phyloP scores from a whole-genome alignment of 2,797 vertebrate species.

The Hippocampus kuda region DNA sequence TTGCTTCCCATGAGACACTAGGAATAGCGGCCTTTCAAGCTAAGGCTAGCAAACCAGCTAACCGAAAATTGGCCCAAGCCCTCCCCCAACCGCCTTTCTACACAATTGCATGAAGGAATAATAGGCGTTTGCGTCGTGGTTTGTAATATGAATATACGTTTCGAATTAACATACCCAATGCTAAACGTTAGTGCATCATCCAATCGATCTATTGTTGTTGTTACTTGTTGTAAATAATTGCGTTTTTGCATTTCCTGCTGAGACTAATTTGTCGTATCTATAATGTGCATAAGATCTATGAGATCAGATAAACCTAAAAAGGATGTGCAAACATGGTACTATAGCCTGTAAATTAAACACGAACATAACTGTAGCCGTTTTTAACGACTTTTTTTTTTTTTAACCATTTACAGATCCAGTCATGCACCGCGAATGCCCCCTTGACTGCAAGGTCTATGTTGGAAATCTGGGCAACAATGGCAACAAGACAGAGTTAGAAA shows the following conservation, averaged over 20 bases:
- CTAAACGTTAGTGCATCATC: not conserved
- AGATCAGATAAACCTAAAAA: not conserved
- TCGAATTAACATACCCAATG: not conserved
- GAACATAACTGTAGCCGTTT: not conserved
- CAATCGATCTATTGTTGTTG: not conserved
- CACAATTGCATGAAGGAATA: no score
- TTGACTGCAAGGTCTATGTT: conserved; percentile 97
- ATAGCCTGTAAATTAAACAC: not conserved
- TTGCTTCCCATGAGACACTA: not conserved
- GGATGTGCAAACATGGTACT: no score
- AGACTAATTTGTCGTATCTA: not conserved
- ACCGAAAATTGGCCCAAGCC: not conserved
- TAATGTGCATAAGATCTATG: not conserved
- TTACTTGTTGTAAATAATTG: not conserved
- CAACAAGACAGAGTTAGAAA: conserved; percentile 92
- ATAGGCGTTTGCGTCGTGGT: not conserved
- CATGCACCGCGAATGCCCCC: conserved; percentile 88
- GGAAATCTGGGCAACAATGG: conserved; percentile 97
- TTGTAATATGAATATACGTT: not conserved
- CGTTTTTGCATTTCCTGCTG: not conserved
- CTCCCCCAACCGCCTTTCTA: not conserved
- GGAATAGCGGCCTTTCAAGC: not conserved
- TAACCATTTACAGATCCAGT: conserved; percentile 42
- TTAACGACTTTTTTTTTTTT: not conserved
- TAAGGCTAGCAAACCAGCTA: not conserved